Conservation (phyloP, 2,113 vertebrate genomes). For the Montifringilla adamsi region DNA sequence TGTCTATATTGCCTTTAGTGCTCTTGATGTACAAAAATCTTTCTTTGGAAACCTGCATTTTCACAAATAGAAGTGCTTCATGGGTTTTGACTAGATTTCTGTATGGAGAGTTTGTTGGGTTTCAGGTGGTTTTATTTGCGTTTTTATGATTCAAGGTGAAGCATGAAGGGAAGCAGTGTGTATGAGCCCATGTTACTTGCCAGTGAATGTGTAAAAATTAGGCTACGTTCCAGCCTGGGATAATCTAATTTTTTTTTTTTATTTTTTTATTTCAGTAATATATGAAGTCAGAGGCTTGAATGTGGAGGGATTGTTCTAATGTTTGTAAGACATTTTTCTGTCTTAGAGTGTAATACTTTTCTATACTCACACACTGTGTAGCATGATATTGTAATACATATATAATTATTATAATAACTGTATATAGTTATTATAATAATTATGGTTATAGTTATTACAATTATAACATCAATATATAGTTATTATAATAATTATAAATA, state of each 20-base stretch:
- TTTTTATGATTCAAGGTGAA: not conserved
- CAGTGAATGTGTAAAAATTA: not conserved
- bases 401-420: too few species aligned
- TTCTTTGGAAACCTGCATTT: not conserved
- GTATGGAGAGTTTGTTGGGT: not conserved
- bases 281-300: not conserved
- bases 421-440: too few species aligned
- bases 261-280: not conserved
- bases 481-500: too few species aligned
- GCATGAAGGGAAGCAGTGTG: not conserved
- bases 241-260: not conserved
- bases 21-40: not conserved
- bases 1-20: accelerated
- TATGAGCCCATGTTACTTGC: not conserved
- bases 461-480: too few species aligned
- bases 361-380: not conserved
- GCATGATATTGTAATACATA: not conserved
- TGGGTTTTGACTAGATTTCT: not conserved
- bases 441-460: too few species aligned
- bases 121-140: not conserved
- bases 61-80: not conserved
- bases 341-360: not conserved
- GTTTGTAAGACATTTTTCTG: not conserved
- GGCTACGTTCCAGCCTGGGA: not conserved
- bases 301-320: not conserved